Evolutionary conservation across 2,113 vertebrate species (phyloP).

Genomic region (Actenoides lindsayi): DNA sequence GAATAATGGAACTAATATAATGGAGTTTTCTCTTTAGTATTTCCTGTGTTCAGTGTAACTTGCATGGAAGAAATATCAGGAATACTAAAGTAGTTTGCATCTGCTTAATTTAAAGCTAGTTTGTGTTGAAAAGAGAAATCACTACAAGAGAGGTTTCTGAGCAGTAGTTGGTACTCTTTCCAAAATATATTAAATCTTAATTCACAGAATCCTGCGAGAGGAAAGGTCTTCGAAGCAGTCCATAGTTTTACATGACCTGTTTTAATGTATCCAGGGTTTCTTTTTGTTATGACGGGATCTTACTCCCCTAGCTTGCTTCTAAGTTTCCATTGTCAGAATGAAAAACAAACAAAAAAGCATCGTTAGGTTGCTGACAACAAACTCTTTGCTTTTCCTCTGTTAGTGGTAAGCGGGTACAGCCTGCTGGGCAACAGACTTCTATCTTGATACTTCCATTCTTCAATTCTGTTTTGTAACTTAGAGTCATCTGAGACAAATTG

Average conservation of each 20-base stretch:
- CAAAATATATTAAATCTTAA: background rate
- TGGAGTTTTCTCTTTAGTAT: background rate
- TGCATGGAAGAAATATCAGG: background rate
- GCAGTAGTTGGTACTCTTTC: background rate
- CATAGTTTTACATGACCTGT: background rate
- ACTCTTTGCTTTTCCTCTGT: conserved; percentile 2
- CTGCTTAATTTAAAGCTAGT: background rate
- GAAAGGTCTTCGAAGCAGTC: background rate
- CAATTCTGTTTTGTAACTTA: background rate
- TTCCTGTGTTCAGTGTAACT: background rate
- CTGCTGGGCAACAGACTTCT: conserved; percentile 1
- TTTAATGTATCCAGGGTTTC: background rate
- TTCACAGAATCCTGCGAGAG: background rate
- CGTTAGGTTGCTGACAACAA: background rate
- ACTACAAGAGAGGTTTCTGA: background rate
- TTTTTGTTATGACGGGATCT: background rate
- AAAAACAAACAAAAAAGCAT: conserved; percentile 4
- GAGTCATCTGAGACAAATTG: background rate
- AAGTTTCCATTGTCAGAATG: background rate
- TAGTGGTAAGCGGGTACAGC: background rate
- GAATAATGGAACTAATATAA: background rate
- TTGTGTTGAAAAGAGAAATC: background rate
- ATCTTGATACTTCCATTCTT: background rate
- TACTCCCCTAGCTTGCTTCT: background rate
- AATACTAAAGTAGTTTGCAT: background rate